Conservation (phyloP, 2,797 vertebrate species). For the Thaleichthys pacificus region DNA sequence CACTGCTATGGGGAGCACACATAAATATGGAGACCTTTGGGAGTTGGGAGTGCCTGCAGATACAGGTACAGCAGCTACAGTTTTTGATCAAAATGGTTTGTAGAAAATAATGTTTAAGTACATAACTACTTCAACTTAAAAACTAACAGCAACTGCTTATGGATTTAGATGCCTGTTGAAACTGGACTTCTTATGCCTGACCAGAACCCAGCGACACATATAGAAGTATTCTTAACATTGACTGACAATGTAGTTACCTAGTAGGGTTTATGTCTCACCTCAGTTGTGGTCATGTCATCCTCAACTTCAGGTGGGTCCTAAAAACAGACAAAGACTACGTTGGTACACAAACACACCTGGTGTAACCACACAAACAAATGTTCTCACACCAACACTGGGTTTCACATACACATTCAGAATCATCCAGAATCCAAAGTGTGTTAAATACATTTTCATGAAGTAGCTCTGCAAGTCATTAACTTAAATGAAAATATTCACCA, state of each 20-base stretch:
- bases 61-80: too few species aligned
- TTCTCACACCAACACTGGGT: background rate
- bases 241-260: background rate
- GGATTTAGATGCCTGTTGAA: too few species aligned
- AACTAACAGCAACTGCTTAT: too few species aligned
- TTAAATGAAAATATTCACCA: background rate
- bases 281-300: slow-evolving; percentile 77
- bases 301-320: slow-evolving; percentile 76
- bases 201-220: too few species aligned
- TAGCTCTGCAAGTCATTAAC: background rate
- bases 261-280: slow-evolving; percentile 62
- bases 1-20: too few species aligned
- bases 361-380: slow-evolving; percentile 5
- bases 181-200: too few species aligned
- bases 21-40: too few species aligned
- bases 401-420: background rate
- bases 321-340: slow-evolving; percentile 26
- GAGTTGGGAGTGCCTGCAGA: too few species aligned
- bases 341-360: slow-evolving; percentile 4
- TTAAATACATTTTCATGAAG: background rate
- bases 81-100: too few species aligned
- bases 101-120: too few species aligned
- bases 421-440: background rate
- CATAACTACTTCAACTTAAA: too few species aligned
- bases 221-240: background rate